Base-by-base conservation (phyloP, 2,888 invertebrate genomes). In the Parnassius glacialis region DNA sequence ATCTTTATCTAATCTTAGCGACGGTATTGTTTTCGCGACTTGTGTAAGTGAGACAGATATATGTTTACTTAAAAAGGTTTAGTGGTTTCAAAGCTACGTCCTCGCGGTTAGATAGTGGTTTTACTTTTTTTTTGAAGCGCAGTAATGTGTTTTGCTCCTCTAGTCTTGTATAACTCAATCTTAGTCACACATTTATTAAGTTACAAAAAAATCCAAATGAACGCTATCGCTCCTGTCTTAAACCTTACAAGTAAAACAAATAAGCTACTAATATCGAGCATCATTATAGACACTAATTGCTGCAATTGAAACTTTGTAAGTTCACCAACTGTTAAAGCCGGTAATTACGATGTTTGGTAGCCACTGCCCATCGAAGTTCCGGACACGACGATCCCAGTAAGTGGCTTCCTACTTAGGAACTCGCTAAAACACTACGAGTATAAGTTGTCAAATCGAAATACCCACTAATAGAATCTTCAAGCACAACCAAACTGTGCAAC, bases 221-320 rank as follows among this genome's bases (percentile, higher is more conserved):
- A 48, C 50, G 50, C 50, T 60, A 45, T 9, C 47, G 65, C 57
- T 59, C 59, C 16, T 63, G 61, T 57, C 67, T 68, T 67, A 42
- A 59, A 65, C 60, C 67, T 67, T 72, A 71, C 72, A 72, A 67
- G 34, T 69, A 25, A 72, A 69, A 76, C 78, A 72, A 76, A 72
- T 76, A 75, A 68, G 74, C 78, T 70, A 76, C 76, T 79, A 80
- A 81, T 78, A 79, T 76, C 78, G 75, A 80, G 78, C 76, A 75
- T 74, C 77, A 75, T 78, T 84, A 83, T 85, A 86, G 83, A 85
- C 84, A 80, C 76, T 84, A 81, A 83, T 77, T 75, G 78, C 74
- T 71, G 64, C 73, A 77, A 80, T 82, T 75, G 75, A 75, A 72
- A 72, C 73, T 71, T 69, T 70, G 72, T 76, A 73, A 70, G 68